Conservation (phyloP, 2,797 vertebrate genomes). For the Hafferia zeledoni region DNA sequence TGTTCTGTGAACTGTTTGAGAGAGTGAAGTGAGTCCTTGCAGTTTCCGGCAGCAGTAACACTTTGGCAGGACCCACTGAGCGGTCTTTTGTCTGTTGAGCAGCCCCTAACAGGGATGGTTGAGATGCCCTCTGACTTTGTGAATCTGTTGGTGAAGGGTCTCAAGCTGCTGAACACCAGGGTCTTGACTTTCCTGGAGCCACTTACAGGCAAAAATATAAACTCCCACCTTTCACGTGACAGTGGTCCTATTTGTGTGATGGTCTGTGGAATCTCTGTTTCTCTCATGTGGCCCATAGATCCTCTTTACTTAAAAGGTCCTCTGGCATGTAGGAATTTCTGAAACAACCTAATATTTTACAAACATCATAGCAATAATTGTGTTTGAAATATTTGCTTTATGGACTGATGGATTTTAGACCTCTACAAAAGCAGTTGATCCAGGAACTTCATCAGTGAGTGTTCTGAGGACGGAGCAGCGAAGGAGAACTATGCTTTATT, state of each 20-base stretch:
- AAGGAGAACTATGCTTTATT: background rate
- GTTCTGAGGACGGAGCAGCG: background rate
- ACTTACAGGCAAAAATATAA: too few species aligned
- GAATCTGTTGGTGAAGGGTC: too few species aligned
- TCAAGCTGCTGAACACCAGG: too few species aligned
- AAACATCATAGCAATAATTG: background rate
- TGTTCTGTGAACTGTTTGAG: too few species aligned
- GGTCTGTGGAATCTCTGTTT: background rate
- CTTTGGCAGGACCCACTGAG: too few species aligned
- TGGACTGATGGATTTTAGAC: background rate
- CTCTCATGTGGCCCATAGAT: background rate
- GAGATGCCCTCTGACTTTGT: too few species aligned
- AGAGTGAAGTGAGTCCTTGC: too few species aligned
- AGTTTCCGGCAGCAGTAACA: too few species aligned
- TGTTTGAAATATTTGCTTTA: background rate
- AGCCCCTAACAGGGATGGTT: too few species aligned
- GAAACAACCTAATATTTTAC: background rate
- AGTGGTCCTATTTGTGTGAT: background rate
- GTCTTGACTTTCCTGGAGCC: too few species aligned
- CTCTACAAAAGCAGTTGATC: background rate
- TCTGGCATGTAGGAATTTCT: background rate
- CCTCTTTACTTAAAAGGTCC: background rate
- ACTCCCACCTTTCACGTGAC: too few species aligned
- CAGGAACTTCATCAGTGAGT: background rate
- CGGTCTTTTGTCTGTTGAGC: too few species aligned